Evolutionary conservation across 2,113 vertebrate genomes (phyloP), one percentile per base, ranked within the genome.

Genomic region (Mustelus asterias): DNA sequence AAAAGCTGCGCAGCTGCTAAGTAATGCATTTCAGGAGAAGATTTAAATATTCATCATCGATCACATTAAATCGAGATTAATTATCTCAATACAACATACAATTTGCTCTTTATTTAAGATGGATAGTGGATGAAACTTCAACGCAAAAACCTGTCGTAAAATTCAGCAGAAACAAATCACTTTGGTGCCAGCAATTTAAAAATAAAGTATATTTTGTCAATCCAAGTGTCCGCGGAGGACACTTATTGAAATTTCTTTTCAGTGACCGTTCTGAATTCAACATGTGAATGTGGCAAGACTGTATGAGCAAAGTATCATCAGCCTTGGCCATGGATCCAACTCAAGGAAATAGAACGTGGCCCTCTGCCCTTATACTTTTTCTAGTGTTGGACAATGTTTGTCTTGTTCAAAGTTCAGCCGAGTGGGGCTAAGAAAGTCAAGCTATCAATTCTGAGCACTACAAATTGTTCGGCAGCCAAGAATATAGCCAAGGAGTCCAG

Each of bases 381-480:
- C 96, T 96, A 76, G 96, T 96, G 96, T 63, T 95, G 96, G 96
- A 98, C 97, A 98, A 97, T 97, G 97, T 97, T 97, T 96, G 97
- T 97, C 97, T 98, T 98, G 97, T 98, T 98, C 96, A 96, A 96
- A 96, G 96, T 96, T 96, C 97, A 97, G 97, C 96, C 96, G 97
- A 97, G 97, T 97, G 97, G 96, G 96, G 96, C 95, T 8, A 63
- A 70, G 83, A 96, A 95, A 83, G 96, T 89, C 76, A 78, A 93
- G 83, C 96, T 95, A 76, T 94, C n/a, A 78, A 83, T 14, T 96
- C 92, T 72, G 96, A 96, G 94, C 94, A 72, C 94, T 76, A 95
- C 69, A 33, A 72, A 96, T 95, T 85, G 96, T 95, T 88, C 24
- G 54, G 94, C 69, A 33, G 94, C 94, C 96, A 96, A 97, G 97